These are phyloP conservation scores for Lanius collurio DNA, from an alignment of 2,113 vertebrate species.

Conservation along the genomic window DNA sequence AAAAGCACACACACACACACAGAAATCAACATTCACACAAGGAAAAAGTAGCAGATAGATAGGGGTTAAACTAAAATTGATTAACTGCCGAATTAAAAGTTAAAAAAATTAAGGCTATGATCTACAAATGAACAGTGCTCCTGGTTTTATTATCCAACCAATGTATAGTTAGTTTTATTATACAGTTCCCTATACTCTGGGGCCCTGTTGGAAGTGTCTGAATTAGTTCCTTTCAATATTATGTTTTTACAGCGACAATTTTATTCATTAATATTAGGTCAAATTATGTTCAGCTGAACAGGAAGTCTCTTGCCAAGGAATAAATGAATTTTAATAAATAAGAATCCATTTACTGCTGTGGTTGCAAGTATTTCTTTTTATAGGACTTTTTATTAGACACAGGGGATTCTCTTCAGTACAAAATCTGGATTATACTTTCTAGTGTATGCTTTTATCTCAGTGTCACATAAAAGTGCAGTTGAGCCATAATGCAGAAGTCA, in stretches of 20 bases:
- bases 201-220: conserved; percentile 25
- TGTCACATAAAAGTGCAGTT: not conserved
- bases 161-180: not conserved
- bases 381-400: conserved; percentile 20
- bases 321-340: conserved; percentile 76
- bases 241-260: conserved; percentile 49
- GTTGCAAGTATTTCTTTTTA: conserved; percentile 43
- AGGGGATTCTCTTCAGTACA: conserved; percentile 25
- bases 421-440: conserved; percentile 46
- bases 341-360: conserved; percentile 47
- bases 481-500: not conserved
- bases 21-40: not conserved
- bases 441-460: not conserved
- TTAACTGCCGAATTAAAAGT: not conserved
- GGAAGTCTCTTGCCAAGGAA: conserved; percentile 56
- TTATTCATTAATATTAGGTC: conserved; percentile 63
- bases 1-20: accelerated
- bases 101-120: not conserved
- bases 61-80: not conserved
- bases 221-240: conserved; percentile 55
- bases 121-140: not conserved
- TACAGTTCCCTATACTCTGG: not conserved
- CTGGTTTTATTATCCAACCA: not conserved
- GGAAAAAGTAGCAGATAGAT: not conserved
- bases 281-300: conserved; percentile 25